Conservation (phyloP, 2,797 vertebrate species). For the Lophius americanus region DNA sequence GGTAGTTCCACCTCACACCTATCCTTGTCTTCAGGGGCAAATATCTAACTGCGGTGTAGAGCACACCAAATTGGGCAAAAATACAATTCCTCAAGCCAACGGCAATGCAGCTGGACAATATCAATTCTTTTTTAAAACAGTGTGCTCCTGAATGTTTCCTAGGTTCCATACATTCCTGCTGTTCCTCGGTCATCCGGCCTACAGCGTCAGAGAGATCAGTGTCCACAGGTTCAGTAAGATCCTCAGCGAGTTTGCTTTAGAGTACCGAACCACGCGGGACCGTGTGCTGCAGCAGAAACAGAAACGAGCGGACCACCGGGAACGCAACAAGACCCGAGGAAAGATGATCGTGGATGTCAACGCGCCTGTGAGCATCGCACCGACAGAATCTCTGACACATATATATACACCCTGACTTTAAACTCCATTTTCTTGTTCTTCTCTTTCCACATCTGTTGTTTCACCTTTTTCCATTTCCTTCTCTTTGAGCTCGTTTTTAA, state of each 20-base stretch:
- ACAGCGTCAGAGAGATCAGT: conserved; percentile 90
- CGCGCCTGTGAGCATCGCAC: conserved; percentile 65
- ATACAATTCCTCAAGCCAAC: no score
- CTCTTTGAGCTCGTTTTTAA: conserved; percentile 33
- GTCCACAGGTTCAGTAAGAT: conserved; percentile 94
- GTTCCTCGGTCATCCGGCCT: conserved; percentile 91
- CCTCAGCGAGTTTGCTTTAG: conserved; percentile 94
- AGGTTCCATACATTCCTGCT: conserved; percentile 94
- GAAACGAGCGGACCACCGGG: conserved; percentile 92
- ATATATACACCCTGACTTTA: conserved; percentile 7
- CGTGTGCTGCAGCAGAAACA: conserved; percentile 94
- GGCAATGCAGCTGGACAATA: no score
- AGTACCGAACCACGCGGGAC: conserved; percentile 94
- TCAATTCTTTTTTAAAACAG: not conserved
- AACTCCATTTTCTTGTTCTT: not conserved
- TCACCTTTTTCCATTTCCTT: conserved; percentile 9
- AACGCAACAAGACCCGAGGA: conserved; percentile 95
- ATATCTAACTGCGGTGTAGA: no score
- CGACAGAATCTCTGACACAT: not conserved
- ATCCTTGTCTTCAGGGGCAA: no score
- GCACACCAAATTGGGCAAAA: no score
- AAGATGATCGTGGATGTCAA: conserved; percentile 97
- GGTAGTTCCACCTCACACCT: conserved; percentile 67
- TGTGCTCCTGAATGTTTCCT: conserved; percentile 9
- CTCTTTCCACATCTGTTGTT: conserved; percentile 2